phyloP scores from a whole-genome alignment of 2,113 vertebrate species.

The Equus quagga region DNA sequence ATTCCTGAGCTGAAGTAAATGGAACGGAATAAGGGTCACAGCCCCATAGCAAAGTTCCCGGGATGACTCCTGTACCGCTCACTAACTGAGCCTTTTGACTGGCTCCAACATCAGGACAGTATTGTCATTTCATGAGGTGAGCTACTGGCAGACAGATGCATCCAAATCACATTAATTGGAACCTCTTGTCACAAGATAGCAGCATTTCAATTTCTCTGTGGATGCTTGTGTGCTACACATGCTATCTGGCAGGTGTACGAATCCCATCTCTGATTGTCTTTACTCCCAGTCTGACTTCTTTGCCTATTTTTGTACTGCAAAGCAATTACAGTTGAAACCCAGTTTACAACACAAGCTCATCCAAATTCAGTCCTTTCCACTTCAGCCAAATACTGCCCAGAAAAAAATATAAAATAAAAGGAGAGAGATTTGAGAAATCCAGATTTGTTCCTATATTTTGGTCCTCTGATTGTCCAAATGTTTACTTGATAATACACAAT shows the following conservation, averaged over 20 bases:
- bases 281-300: slow-evolving; percentile 63
- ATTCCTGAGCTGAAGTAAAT: not conserved
- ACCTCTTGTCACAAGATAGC: slow-evolving; percentile 52
- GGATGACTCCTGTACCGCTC: not conserved
- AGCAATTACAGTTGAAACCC: slow-evolving; percentile 72
- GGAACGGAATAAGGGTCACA: not conserved
- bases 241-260: slow-evolving; percentile 68
- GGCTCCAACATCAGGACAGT: not conserved
- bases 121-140: not conserved
- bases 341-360: slow-evolving; percentile 68
- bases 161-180: slow-evolving; percentile 54
- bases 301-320: slow-evolving; percentile 49
- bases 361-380: slow-evolving; percentile 77
- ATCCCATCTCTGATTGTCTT: slow-evolving; percentile 67
- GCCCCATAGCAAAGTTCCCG: not conserved
- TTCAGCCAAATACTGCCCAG: slow-evolving; percentile 54
- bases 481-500: slow-evolving; percentile 68
- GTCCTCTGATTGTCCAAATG: slow-evolving; percentile 67
- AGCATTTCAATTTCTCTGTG: slow-evolving; percentile 55
- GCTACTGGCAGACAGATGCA: slow-evolving; percentile 30
- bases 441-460: slow-evolving; percentile 60
- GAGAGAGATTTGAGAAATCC: slow-evolving; percentile 57
- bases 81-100: not conserved
- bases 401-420: slow-evolving; percentile 50
- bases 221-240: not conserved